phyloP scores from a whole-genome alignment of 2,888 invertebrate genomes.

The Rosalia funebris region DNA sequence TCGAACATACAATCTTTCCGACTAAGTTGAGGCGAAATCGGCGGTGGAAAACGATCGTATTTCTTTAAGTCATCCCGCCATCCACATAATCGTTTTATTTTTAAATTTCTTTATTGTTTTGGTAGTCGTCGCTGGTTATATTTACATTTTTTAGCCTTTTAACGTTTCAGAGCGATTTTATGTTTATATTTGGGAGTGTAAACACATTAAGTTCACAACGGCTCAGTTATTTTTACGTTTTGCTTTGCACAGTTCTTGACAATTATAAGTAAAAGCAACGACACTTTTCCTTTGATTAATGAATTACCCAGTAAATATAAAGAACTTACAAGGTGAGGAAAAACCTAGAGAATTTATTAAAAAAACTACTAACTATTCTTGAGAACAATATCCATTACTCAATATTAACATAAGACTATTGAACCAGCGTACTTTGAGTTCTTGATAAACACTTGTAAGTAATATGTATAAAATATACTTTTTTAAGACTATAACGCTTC shows the following conservation, averaged over 20 bases:
- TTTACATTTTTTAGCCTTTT: constrained; percentile 22
- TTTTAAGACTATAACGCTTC: no score
- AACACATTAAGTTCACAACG: constrained; percentile 10
- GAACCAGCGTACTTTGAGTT: no score
- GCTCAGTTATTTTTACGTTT: background rate
- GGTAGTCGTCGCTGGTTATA: constrained; percentile 13
- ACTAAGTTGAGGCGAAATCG: constrained; percentile 45
- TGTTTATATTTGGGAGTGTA: constrained; percentile 14
- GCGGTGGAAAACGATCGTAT: constrained; percentile 39
- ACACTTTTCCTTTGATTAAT: no score
- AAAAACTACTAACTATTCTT: no score
- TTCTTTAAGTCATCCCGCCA: constrained; percentile 25
- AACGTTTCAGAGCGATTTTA: constrained; percentile 8
- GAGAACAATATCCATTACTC: no score
- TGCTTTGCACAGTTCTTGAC: background rate
- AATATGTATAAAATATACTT: no score
- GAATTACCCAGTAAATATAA: no score
- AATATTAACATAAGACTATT: no score
- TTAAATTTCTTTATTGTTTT: constrained; percentile 29
- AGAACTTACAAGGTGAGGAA: no score
- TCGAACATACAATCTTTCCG: constrained; percentile 44
- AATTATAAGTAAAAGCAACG: background rate
- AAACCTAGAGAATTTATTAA: no score
- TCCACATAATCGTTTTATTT: constrained; percentile 31
- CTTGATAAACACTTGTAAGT: no score